Conservation (phyloP, 1,140 invertebrate species). For the Ooceraea biroi region DNA sequence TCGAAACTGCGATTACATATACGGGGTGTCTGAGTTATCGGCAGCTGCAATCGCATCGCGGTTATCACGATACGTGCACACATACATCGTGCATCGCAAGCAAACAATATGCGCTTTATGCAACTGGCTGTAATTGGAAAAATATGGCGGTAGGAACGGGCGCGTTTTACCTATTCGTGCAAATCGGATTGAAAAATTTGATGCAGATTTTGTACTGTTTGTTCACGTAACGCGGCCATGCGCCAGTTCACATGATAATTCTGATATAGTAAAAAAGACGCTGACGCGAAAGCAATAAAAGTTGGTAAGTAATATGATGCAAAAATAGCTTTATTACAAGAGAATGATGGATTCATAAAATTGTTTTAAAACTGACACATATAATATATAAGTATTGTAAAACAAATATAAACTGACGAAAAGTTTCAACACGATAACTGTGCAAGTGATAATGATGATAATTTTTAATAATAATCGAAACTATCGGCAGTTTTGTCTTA, state of each 20-base stretch:
- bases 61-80: slow-evolving; percentile 45
- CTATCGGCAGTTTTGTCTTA: not conserved
- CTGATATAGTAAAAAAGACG: not conserved
- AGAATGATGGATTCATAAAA: not conserved
- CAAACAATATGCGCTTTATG: slow-evolving; percentile 61
- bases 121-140: slow-evolving; percentile 56
- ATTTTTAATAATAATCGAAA: slow-evolving; percentile 1
- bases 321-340: slow-evolving; percentile 4
- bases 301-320: not conserved
- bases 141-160: slow-evolving; percentile 25
- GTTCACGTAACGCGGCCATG: slow-evolving; percentile 14
- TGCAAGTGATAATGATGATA: not conserved
- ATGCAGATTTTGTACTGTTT: slow-evolving; percentile 48
- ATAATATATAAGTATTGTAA: too few species aligned
- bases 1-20: slow-evolving; percentile 40
- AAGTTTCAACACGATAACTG: not conserved
- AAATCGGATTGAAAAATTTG: slow-evolving; percentile 59
- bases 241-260: slow-evolving; percentile 17
- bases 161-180: slow-evolving; percentile 34
- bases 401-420: too few species aligned
- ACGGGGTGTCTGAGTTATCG: slow-evolving; percentile 44
- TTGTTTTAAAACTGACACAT: too few species aligned
- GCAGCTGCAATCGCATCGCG: slow-evolving; percentile 43
- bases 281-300: not conserved
- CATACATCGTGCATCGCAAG: slow-evolving; percentile 1